Conservation (phyloP, 2,888 invertebrate species). For the Nephrotoma appendiculata region DNA sequence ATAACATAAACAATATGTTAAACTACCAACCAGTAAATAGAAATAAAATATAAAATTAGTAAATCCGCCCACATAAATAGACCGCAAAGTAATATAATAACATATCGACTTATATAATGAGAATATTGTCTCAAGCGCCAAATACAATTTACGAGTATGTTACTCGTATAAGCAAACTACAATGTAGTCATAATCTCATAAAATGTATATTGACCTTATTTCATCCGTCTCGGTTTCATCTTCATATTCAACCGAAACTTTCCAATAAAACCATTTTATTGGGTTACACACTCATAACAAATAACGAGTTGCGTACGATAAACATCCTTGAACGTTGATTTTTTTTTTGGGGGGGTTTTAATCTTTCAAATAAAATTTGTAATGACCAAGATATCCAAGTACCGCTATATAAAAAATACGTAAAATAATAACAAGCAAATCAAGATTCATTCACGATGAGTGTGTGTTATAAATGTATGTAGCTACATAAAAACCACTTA, state of each 20-base stretch:
- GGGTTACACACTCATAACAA: not conserved
- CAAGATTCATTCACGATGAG: not conserved
- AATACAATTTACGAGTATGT: not conserved
- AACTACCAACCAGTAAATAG: not conserved
- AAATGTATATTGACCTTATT: not conserved
- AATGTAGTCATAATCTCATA: not conserved
- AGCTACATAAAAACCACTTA: not conserved
- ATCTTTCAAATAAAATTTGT: not conserved
- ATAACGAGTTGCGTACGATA: not conserved
- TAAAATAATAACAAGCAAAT: not conserved
- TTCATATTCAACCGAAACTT: not conserved
- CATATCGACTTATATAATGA: not conserved
- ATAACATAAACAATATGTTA: not conserved
- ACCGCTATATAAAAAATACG: not conserved
- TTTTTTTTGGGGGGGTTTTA: not conserved
- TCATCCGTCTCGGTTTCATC: not conserved
- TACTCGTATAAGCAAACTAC: no score
- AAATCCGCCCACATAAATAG: not conserved
- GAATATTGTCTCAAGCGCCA: not conserved
- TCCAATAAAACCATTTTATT: not conserved
- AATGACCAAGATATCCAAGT: not conserved
- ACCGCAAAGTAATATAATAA: not conserved
- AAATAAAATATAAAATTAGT: no score
- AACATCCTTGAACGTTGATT: not conserved
- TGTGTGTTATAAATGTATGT: not conserved